A percentile compares a stretch with the other conserved stretches of the same genome.
These are phyloP conservation scores for Pecten maximus DNA, from an alignment of 2,888 invertebrate species.

Conservation along the genomic window DNA sequence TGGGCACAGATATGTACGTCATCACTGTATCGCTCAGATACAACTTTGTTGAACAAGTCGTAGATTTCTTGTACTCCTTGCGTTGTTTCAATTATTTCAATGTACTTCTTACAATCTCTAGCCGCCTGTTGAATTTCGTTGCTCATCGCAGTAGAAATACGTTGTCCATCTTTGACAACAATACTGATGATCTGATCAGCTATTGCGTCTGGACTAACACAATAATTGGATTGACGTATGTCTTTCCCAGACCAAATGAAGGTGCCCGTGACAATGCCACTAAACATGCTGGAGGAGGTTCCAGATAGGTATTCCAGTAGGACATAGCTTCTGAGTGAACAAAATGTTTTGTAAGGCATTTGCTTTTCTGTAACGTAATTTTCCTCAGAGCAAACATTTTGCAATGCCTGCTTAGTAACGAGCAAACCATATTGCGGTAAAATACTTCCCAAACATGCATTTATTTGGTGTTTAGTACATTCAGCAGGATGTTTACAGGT, in stretches of 20 bases:
- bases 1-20: neutral
- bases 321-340: neutral
- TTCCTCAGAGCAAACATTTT: neutral
- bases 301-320: neutral
- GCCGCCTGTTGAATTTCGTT: neutral
- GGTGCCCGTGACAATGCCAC: neutral
- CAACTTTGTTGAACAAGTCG: neutral
- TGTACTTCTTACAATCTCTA: neutral
- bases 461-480: neutral
- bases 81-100: neutral
- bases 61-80: neutral
- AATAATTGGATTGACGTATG: neutral
- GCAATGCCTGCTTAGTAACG: neutral
- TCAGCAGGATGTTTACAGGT: neutral
- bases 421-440: neutral
- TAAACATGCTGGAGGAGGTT: neutral
- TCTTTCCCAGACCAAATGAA: neutral
- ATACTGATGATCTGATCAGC: neutral
- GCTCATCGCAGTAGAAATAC: neutral
- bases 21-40: neutral
- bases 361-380: neutral
- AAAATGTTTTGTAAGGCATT: neutral
- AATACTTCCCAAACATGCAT: neutral
- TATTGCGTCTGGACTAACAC: neutral
- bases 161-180: neutral